These are phyloP conservation scores for Griposia aprilina DNA, from an alignment of 2,888 invertebrate species.

Conservation along the genomic window DNA sequence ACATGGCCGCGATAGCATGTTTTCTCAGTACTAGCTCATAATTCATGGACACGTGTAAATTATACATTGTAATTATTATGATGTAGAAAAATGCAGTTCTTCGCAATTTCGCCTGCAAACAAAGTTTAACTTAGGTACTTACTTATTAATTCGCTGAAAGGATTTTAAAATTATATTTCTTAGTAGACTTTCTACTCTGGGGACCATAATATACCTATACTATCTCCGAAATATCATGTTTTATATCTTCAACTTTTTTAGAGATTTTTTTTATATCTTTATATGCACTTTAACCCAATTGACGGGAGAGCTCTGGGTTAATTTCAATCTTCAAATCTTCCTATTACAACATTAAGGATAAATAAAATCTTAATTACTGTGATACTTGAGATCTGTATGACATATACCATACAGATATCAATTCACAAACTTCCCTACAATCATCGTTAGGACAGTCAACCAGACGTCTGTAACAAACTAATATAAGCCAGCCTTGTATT, in stretches of 20 bases:
- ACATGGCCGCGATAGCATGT: constrained; percentile 17
- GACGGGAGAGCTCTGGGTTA: not conserved
- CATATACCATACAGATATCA: not conserved
- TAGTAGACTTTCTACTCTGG: not conserved
- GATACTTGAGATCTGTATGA: not conserved
- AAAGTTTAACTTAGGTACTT: not conserved
- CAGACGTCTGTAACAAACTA: not conserved
- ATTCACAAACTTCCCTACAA: constrained; percentile 1
- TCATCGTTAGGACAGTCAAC: not conserved
- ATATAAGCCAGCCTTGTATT: not conserved
- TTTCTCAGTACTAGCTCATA: constrained; percentile 29
- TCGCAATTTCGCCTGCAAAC: not conserved
- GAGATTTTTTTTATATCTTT: not conserved
- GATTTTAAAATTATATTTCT: not conserved
- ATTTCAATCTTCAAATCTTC: not conserved
- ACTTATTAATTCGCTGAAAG: not conserved
- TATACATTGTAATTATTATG: constrained; percentile 39
- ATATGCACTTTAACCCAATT: not conserved
- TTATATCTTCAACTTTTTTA: too few species aligned
- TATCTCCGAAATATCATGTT: not conserved
- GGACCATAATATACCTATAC: not conserved
- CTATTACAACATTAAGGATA: not conserved
- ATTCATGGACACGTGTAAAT: constrained; percentile 36
- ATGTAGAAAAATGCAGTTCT: not conserved
- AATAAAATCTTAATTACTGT: too few species aligned